Evolutionary conservation across 1,140 invertebrate genomes (phyloP).

Genomic region (Ridgeia piscesae): DNA sequence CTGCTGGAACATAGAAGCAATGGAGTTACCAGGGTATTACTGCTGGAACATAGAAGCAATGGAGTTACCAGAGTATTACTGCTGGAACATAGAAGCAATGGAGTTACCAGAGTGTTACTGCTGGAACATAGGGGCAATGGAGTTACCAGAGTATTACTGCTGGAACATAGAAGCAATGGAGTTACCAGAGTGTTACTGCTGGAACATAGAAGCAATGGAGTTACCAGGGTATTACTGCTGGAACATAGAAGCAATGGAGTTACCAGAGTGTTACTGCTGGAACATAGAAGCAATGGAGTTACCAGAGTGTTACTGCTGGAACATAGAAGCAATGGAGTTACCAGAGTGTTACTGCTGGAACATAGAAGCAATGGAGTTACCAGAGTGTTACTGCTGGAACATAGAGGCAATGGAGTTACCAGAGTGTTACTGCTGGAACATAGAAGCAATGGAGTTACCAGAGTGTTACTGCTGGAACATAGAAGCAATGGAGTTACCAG

Average conservation of each 20-base stretch:
- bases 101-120: background rate
- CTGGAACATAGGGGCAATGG: background rate
- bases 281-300: background rate
- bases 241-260: background rate
- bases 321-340: background rate
- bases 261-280: background rate
- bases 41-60: background rate
- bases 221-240: background rate
- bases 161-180: background rate
- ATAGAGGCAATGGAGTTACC: background rate
- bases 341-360: background rate
- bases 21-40: background rate
- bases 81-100: background rate
- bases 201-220: background rate
- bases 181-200: background rate
- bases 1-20: background rate
- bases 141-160: background rate
- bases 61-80: background rate
- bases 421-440: background rate
- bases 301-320: background rate
- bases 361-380: background rate
- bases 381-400: background rate
- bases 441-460: background rate
- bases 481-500: background rate
- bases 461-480: background rate